Base-by-base conservation (phyloP, 2,113 vertebrate genomes). In the Datnioides undecimradiatus region DNA sequence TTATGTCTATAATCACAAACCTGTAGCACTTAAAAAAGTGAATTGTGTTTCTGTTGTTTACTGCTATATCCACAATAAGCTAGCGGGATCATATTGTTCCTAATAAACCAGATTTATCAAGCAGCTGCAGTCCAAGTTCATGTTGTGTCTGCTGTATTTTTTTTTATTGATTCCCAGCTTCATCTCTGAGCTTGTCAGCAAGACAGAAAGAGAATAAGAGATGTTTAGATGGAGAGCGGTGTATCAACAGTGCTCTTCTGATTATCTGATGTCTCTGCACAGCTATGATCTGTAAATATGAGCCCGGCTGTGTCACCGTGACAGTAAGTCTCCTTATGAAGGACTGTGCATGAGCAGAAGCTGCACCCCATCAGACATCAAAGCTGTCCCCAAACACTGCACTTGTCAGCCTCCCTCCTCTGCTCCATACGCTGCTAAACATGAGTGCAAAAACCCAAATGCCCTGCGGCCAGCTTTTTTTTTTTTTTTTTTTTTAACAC, bases 51-150 rank as follows among this genome's bases (percentile, higher is more conserved):
- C 83, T 90, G 83, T 92, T 92, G 90, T 93, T 93, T 94, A 93
- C 92, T 89, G 91, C 92, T 93, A 91, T 94, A 91, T 92, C 87
- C 87, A 92, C 83, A 11, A 93, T 94, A 93, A 94, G 92, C 91
- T 94, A 94, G 90, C 48, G 57, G 88, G 90, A 87, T 90, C 88
- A 91, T 85, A 84, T 85, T 91, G 91, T 93, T 92, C 92, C 89
- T 90, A 93, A 93, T 94, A 94, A 94, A 94, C 85, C 90, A 81
- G 85, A 91, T 92, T 91, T 92, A 84, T 91, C 79, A 79, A 87
- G 75, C 83, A 84, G 54, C 76, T 73, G 65, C 49, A 82, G 76
- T 87, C 73, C 23, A 51, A 45, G 58, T 85, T 85, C 73, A 59
- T 73, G 58, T 62, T 79, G 46, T 9, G 38, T 81, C 54, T 77